These are phyloP conservation scores for Brevimyrus niger DNA, from an alignment of 2,113 vertebrate species.

Conservation along the genomic window DNA sequence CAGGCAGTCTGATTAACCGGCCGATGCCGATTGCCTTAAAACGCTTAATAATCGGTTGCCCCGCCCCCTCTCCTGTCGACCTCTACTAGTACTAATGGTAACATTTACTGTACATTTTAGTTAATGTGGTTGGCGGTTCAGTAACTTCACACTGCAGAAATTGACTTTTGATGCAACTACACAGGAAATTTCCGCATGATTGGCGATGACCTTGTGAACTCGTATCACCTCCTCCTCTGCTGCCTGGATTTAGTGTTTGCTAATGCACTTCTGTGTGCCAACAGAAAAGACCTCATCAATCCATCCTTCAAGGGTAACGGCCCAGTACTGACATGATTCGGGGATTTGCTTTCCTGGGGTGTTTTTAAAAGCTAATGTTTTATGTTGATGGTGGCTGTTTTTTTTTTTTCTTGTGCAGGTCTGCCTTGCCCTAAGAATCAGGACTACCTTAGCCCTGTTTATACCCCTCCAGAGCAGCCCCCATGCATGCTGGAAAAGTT, in stretches of 20 bases:
- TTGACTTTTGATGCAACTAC: background rate
- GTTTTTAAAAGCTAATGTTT: background rate
- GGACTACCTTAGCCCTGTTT: slow-evolving; percentile 48
- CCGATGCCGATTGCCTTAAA: background rate
- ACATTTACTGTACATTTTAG: background rate
- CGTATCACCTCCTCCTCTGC: slow-evolving; percentile 96
- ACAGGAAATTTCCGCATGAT: slow-evolving; percentile 97
- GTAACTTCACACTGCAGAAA: background rate
- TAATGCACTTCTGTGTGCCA: slow-evolving; percentile 78
- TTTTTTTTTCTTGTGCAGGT: slow-evolving; percentile 47
- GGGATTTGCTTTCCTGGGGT: background rate
- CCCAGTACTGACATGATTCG: background rate
- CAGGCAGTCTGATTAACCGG: background rate
- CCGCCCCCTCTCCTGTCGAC: background rate
- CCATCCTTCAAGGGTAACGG: slow-evolving; percentile 76
- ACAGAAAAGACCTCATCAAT: slow-evolving; percentile 85
- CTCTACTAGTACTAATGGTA: background rate
- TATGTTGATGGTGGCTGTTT: background rate
- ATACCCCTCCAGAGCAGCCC: slow-evolving; percentile 48
- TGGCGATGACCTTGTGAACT: slow-evolving; percentile 96
- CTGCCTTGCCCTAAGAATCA: slow-evolving; percentile 48
- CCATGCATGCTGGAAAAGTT: slow-evolving; percentile 79
- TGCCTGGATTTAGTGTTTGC: slow-evolving; percentile 92
- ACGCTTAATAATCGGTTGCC: background rate
- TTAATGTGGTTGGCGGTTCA: background rate